Evolutionary conservation across 2,113 vertebrate species (phyloP).

Genomic region (Coregonus clupeaformis): DNA sequence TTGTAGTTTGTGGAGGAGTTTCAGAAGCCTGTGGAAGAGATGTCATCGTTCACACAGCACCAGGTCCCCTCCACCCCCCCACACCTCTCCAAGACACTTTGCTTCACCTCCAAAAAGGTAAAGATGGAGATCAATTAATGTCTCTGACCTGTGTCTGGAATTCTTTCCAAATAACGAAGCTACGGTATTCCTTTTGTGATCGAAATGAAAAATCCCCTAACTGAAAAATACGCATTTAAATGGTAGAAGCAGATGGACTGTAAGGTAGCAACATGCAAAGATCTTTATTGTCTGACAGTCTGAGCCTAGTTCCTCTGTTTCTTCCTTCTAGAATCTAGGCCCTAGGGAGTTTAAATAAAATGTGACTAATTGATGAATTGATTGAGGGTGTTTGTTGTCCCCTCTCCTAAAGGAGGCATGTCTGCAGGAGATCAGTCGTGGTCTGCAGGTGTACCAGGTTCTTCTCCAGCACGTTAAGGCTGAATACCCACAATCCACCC

Average conservation of each 20-base stretch:
- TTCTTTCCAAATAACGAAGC: too few species aligned
- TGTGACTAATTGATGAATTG: too few species aligned
- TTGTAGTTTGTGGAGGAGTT: constrained; percentile 60
- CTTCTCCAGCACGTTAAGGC: constrained; percentile 74
- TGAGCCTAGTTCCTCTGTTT: too few species aligned
- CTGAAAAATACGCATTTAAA: too few species aligned
- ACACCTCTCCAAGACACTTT: background rate
- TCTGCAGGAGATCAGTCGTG: constrained; percentile 67
- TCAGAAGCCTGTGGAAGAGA: background rate
- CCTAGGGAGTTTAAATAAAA: too few species aligned
- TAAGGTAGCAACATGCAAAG: background rate
- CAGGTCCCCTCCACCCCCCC: constrained; percentile 29
- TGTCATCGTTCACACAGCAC: constrained; percentile 32
- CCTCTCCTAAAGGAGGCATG: constrained; percentile 77
- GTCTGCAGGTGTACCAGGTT: constrained; percentile 70
- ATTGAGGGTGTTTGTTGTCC: too few species aligned
- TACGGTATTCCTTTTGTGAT: too few species aligned
- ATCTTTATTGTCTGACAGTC: too few species aligned
- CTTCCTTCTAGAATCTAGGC: too few species aligned
- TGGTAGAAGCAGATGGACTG: background rate
- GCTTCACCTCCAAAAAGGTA: constrained; percentile 77
- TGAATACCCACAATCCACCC: constrained; percentile 50
- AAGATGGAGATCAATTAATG: constrained; percentile 14
- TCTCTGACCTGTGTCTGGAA: too few species aligned
- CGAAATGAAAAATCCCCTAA: too few species aligned